These are phyloP conservation scores for Notothenia coriiceps DNA, from an alignment of 2,113 vertebrate species.

Conservation along the genomic window DNA sequence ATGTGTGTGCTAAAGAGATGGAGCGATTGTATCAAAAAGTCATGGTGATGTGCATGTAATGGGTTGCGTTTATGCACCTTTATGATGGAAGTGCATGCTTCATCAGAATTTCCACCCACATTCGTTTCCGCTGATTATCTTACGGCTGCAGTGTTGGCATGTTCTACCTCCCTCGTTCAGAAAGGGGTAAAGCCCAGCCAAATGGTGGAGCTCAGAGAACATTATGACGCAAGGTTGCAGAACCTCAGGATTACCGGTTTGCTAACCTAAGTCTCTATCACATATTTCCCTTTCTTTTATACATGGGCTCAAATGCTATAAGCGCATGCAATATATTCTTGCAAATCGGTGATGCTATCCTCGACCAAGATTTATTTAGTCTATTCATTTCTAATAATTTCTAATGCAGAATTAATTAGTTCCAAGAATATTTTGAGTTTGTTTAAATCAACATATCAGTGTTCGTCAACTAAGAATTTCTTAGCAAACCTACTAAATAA, in stretches of 20 bases:
- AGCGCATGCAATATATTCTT: slow-evolving; percentile 2
- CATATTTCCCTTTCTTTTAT: slow-evolving; percentile 15
- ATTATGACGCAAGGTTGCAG: slow-evolving; percentile 43
- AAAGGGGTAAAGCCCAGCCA: slow-evolving; percentile 47
- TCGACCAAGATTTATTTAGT: too few relatives aligned
- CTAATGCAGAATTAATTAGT: too few relatives aligned
- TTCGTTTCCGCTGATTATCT: slow-evolving; percentile 61
- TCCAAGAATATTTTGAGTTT: too few relatives aligned
- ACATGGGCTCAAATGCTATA: slow-evolving; percentile 33
- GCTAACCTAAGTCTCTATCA: slow-evolving; percentile 13
- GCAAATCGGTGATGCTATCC: background rate
- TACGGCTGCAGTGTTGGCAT: slow-evolving; percentile 59
- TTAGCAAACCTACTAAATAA: too few relatives aligned
- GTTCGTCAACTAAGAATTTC: too few relatives aligned
- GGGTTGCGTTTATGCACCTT: slow-evolving; percentile 25
- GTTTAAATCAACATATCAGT: too few relatives aligned
- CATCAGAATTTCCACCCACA: slow-evolving; percentile 69
- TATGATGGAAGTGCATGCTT: slow-evolving; percentile 47
- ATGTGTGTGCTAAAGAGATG: background rate
- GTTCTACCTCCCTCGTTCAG: slow-evolving; percentile 44
- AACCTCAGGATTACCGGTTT: slow-evolving; percentile 41
- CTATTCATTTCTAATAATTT: too few relatives aligned
- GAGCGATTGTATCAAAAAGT: background rate
- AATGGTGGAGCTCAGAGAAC: slow-evolving; percentile 34
- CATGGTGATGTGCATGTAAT: slow-evolving; percentile 24